Base-by-base conservation (phyloP, 2,797 vertebrate genomes). In the Sylvia borin region DNA sequence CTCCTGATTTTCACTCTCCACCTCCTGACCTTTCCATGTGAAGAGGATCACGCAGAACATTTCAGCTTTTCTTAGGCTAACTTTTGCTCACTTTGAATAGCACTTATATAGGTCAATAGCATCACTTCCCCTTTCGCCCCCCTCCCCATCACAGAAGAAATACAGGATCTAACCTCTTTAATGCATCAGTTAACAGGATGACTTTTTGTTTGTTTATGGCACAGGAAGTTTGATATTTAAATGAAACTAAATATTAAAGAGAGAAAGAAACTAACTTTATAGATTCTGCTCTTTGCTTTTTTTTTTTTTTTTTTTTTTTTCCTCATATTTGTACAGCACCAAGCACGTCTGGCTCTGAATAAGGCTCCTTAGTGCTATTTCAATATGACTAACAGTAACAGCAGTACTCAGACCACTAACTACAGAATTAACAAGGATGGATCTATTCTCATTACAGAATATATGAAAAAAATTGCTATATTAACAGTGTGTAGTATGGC, bases 11-110 rank as follows among this genome's bases (percentile, higher is more conserved):
- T 96, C 88, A 77, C 91, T 96, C 55, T 93, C 94, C 92, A 96
- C 94, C 92, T 96, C 77, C 92, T 96, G 94, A 95, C 94, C 95
- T 95, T 96, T 92, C 88, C 57, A 83, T 96, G 91, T 95, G 96
- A 96, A 97, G 95, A 93, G 93, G 94, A 96, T 96, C 94, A 95
- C 42, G 77, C 88, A 93, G 95, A 95, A 95, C 93, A 96, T 95
- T 97, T 95, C 93, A 90, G 92, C 93, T 96, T 96, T 97, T 96
- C 96, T 96, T 95, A 85, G 94, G 91, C 79, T 93, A 96, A 97
- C 94, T 95, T 97, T 96, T 96, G 80, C 96, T 95, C 95, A 96
- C 96, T 96, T 97, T 96, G 93, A 96, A 94, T 96, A 94, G 94
- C 93, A 95, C 93, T 96, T 96, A 96, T 93, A 92, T 95, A 96